A percentile compares a stretch with the other conserved stretches of the same genome.
These are phyloP conservation scores for Stomorhina lunata DNA, from an alignment of 2,888 invertebrate genomes.

Conservation along the genomic window DNA sequence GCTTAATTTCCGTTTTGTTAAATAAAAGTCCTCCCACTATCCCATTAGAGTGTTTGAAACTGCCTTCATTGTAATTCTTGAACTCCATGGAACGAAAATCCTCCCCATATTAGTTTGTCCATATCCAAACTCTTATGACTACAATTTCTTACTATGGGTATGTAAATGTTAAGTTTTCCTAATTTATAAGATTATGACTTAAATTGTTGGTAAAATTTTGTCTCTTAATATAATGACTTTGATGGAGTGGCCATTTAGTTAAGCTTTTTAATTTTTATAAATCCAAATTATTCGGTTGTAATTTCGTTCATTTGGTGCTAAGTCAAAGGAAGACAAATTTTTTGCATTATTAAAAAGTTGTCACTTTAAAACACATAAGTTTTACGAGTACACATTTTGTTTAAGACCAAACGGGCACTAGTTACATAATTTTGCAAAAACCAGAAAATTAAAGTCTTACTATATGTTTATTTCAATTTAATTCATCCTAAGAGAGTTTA, in stretches of 20 bases:
- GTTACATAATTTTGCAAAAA: too few relatives aligned
- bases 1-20: slow-evolving; percentile 15
- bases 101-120: background rate
- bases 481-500: too few relatives aligned
- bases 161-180: background rate
- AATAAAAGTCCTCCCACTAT: slow-evolving; percentile 6
- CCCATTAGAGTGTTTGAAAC: background rate
- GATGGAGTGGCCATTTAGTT: slow-evolving; percentile 36
- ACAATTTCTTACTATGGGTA: too few relatives aligned
- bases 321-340: background rate
- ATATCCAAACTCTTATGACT: background rate
- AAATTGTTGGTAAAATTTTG: slow-evolving; percentile 4
- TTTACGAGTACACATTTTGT: too few relatives aligned
- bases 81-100: background rate
- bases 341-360: too few relatives aligned
- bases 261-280: background rate
- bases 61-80: background rate
- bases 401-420: too few relatives aligned
- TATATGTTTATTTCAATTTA: too few relatives aligned
- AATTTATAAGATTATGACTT: slow-evolving; percentile 19
- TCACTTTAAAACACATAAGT: background rate
- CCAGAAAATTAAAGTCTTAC: too few relatives aligned
- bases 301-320: background rate
- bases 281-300: background rate
- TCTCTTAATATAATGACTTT: background rate